These are phyloP conservation scores for Phytoseiulus persimilis DNA, from an alignment of 2,888 invertebrate genomes.

Conservation along the genomic window DNA sequence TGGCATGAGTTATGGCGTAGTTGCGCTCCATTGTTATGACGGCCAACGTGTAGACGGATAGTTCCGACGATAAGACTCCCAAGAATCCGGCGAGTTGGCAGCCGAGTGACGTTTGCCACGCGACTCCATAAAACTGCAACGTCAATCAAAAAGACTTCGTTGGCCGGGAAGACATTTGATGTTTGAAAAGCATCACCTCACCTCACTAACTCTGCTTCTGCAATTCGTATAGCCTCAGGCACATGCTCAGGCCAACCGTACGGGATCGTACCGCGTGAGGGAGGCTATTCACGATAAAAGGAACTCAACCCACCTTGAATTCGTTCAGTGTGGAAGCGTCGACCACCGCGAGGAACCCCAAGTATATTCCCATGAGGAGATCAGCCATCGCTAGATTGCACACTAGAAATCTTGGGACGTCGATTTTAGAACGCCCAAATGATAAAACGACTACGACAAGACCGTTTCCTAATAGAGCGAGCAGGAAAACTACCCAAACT, in stretches of 20 bases:
- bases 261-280: too few relatives aligned
- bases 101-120: conserved; percentile 90
- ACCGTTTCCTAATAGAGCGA: conserved; percentile 90
- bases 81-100: conserved; percentile 90
- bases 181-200: too few relatives aligned
- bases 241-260: too few relatives aligned
- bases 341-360: conserved; percentile 83
- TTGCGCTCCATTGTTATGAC: conserved; percentile 91
- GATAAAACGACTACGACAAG: conserved; percentile 87
- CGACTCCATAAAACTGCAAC: conserved; percentile 71
- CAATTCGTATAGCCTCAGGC: too few relatives aligned
- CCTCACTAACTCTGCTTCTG: too few relatives aligned
- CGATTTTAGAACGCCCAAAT: conserved; percentile 83
- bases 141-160: not conserved
- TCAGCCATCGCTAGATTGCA: conserved; percentile 93
- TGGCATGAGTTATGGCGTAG: conserved; percentile 94
- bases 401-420: conserved; percentile 89
- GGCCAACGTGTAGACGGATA: conserved; percentile 88
- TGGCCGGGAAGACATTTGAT: too few relatives aligned
- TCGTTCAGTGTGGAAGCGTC: conserved; percentile 91
- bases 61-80: conserved; percentile 82
- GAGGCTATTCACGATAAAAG: too few relatives aligned
- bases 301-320: conserved; percentile 58
- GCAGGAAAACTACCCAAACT: conserved; percentile 90
- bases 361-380: conserved; percentile 91